phyloP scores from a whole-genome alignment of 2,888 invertebrate genomes.

The Entomobrya proxima region DNA sequence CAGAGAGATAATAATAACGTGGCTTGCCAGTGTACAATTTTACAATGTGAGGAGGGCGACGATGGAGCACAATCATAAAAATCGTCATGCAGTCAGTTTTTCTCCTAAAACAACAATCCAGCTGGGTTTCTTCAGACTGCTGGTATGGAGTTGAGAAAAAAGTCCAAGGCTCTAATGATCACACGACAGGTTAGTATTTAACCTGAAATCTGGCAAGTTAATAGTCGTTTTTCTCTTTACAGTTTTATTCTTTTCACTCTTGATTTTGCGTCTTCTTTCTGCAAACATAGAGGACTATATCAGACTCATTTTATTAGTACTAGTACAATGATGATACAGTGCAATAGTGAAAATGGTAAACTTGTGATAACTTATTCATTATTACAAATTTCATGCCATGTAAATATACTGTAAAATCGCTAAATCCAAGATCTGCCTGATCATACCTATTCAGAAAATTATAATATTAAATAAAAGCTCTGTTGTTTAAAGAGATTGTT shows the following conservation, averaged over 20 bases:
- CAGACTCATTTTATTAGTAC: no score
- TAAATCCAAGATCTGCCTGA: no score
- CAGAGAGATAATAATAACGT: constrained; percentile 60
- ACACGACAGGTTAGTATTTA: constrained; percentile 45
- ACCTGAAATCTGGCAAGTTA: constrained; percentile 52
- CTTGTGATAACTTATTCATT: no score
- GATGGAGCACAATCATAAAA: constrained; percentile 60
- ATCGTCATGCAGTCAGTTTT: constrained; percentile 47
- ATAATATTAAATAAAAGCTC: no score
- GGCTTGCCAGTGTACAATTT: constrained; percentile 45
- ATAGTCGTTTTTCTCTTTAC: constrained; percentile 38
- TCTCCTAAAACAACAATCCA: constrained; percentile 66
- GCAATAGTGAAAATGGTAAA: no score
- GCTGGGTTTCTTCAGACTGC: constrained; percentile 51
- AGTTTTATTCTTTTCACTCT: constrained; percentile 42
- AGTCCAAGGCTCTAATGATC: neutral
- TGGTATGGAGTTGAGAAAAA: constrained; percentile 4
- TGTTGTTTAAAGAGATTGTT: constrained; percentile 14
- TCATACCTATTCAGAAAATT: no score
- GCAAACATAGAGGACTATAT: neutral
- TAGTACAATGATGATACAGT: no score
- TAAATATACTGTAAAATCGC: no score
- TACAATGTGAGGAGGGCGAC: constrained; percentile 50
- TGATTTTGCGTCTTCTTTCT: neutral
- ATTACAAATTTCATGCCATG: no score